These are phyloP conservation scores for Choristoneura fumiferana DNA, from an alignment of 1,140 invertebrate genomes.

Conservation along the genomic window DNA sequence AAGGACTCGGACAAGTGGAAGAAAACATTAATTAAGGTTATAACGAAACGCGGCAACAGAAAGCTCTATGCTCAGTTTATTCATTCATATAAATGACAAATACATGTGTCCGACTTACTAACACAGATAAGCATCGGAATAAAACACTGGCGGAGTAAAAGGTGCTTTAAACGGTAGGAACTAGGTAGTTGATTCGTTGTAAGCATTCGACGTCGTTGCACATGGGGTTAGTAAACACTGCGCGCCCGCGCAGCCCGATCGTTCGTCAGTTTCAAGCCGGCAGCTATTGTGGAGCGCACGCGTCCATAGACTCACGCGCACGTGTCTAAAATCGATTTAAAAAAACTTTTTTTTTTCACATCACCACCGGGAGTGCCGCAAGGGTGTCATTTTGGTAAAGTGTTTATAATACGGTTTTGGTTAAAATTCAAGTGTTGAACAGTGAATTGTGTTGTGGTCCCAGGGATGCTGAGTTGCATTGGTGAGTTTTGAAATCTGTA, in stretches of 20 bases:
- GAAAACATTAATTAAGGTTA: constrained; percentile 75
- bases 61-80: constrained; percentile 69
- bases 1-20: constrained; percentile 52
- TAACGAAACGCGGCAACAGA: constrained; percentile 58
- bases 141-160: background rate
- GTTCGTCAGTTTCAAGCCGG: constrained; percentile 55
- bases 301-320: constrained; percentile 47
- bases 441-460: constrained; percentile 53
- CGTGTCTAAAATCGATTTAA: constrained; percentile 46
- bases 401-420: constrained; percentile 33
- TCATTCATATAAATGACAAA: constrained; percentile 74
- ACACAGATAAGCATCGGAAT: constrained; percentile 59
- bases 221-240: constrained; percentile 69
- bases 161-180: background rate
- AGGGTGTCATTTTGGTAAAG: constrained; percentile 52
- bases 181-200: constrained; percentile 35
- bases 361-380: constrained; percentile 38
- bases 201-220: constrained; percentile 54
- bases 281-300: constrained; percentile 56
- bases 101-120: constrained; percentile 72
- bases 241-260: constrained; percentile 56
- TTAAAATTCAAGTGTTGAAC: constrained; percentile 35
- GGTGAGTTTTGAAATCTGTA: constrained; percentile 68
- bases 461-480: constrained; percentile 58
- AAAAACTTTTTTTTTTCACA: constrained; percentile 31